A percentile compares a stretch with the other conserved stretches of the same genome.
These are phyloP conservation scores for Autographa pulchrina DNA, from an alignment of 2,888 invertebrate species.

Conservation along the genomic window DNA sequence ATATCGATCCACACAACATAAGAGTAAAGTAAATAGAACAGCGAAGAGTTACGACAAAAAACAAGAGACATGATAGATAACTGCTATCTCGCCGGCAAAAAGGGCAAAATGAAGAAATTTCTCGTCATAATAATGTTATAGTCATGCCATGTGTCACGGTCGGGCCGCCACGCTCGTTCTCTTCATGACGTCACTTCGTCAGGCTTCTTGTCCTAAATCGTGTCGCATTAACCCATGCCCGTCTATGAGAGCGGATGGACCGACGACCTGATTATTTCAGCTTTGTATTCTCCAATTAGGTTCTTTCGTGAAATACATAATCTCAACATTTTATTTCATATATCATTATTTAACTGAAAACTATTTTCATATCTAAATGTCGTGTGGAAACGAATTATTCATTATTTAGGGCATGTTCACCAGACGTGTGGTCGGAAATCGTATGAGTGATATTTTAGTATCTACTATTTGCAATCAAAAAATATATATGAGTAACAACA, in stretches of 20 bases:
- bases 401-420: no score
- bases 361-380: no score
- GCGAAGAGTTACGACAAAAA: constrained; percentile 20
- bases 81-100: constrained; percentile 73
- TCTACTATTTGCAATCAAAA: no score
- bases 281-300: not conserved
- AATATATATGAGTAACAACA: no score
- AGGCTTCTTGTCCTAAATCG: constrained; percentile 73
- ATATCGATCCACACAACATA: not conserved
- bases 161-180: constrained; percentile 62
- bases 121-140: constrained; percentile 78
- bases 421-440: no score
- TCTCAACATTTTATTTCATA: not conserved
- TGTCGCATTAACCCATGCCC: constrained; percentile 72
- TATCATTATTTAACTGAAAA: no score
- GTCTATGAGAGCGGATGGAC: constrained; percentile 52
- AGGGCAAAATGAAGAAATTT: constrained; percentile 78
- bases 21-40: constrained; percentile 9
- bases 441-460: no score
- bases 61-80: constrained; percentile 73
- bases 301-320: no score
- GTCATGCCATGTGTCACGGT: constrained; percentile 76
- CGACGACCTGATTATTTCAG: not conserved
- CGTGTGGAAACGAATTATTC: no score
- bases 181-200: constrained; percentile 71